phyloP scores from a whole-genome alignment of 2,113 vertebrate species.

The Leptobrachium leishanense region DNA sequence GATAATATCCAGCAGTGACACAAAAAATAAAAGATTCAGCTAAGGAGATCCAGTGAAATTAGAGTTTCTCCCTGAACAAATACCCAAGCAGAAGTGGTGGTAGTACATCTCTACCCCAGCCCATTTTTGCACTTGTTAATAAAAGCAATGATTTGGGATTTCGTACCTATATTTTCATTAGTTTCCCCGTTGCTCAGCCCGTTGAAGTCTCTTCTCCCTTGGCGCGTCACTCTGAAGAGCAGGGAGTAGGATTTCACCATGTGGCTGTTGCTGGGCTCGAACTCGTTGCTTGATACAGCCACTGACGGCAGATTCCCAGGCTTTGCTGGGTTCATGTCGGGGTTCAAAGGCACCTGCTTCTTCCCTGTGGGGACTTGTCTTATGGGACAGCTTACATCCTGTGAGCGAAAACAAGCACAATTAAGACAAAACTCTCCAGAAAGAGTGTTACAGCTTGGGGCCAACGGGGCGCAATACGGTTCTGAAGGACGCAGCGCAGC shows the following conservation, averaged over 20 bases:
- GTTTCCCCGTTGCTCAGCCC: slow-evolving; percentile 89
- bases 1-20: too few relatives aligned
- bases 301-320: slow-evolving; percentile 90
- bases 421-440: not conserved
- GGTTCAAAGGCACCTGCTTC: slow-evolving; percentile 99
- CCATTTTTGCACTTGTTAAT: too few relatives aligned
- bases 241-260: slow-evolving; percentile 99
- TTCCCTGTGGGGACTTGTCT: slow-evolving; percentile 99
- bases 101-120: too few relatives aligned
- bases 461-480: too few relatives aligned
- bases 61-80: too few relatives aligned
- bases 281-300: slow-evolving; percentile 96
- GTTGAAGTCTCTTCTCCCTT: slow-evolving; percentile 85
- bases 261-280: slow-evolving; percentile 98
- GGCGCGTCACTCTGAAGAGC: slow-evolving; percentile 93
- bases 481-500: too few relatives aligned
- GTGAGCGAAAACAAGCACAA: slow-evolving; percentile 28
- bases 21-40: too few relatives aligned
- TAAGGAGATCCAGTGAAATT: too few relatives aligned
- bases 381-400: slow-evolving; percentile 98
- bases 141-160: not conserved
- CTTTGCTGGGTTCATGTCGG: slow-evolving; percentile 95
- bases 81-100: too few relatives aligned
- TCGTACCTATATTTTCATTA: slow-evolving; percentile 90
- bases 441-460: too few relatives aligned